Base-by-base conservation (phyloP, 2,113 vertebrate species). In the Lichenostomus cassidix region DNA sequence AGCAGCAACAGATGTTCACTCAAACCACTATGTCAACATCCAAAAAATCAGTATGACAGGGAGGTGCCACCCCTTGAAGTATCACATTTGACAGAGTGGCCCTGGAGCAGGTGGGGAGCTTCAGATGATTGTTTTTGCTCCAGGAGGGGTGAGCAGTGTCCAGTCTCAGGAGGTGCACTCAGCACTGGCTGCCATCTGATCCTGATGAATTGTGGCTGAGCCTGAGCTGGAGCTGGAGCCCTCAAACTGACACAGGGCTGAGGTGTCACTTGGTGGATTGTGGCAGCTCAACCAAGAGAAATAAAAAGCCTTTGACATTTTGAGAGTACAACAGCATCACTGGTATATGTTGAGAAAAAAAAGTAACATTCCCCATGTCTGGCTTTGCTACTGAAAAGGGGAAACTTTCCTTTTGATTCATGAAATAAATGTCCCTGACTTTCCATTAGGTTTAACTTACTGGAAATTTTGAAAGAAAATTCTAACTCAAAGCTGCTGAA, bases 81-180 rank as follows among this genome's bases (percentile, higher is more conserved):
- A 82, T 90, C 7, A 0, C 12, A 6, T 89, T 76, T 83, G 92
- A 83, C 92, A 84, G 87, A 90, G 73, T 35, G 73, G 79, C 76
- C 75, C 81, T 69, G 87, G 69, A 96, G 93, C 96, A 97, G 96
- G 76, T 95, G 92, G 93, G 76, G 25, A 82, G 50, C 84, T 63
- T 75, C 67, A 85, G 64, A 91, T 3, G 22, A 83, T 59, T 95
- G 52, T 11, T 91, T 87, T 77, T 92, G 58, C 70, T 83, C 62
- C 58, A 15, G 59, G 90, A 56, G 0, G 28, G 87, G 76, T 92
- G 84, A 92, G 86, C 95, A 90, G 75, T 33, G 74, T 46, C 87
- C 74, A 28, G 81, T 78, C 95, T 89, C 82, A 41, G 84, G 76
- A 94, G 91, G 14, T 23, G 55, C 73, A 35, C 21, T 62, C 27